A percentile compares a stretch with the other conserved stretches of the same genome.
Evolutionary conservation across 1,140 invertebrate genomes (phyloP).

Genomic region (Drosophila gunungcola): DNA sequence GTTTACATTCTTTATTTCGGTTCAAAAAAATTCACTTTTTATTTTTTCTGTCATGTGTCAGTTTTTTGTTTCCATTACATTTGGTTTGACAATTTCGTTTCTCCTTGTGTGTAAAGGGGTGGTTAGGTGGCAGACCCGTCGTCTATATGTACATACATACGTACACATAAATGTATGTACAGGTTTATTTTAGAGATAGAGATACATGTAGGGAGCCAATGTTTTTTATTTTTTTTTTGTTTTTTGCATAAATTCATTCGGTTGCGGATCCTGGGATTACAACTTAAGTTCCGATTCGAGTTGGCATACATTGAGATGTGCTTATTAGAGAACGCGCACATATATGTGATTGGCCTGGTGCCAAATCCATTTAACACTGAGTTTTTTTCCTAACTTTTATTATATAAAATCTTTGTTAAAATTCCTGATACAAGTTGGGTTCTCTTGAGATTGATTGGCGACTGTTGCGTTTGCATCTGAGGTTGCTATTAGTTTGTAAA

Average conservation of each 20-base stretch:
- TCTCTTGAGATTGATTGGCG: constrained; percentile 6
- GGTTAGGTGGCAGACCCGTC: background rate
- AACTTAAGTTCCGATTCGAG: constrained; percentile 5
- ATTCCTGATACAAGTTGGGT: constrained; percentile 17
- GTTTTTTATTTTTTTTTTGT: background rate
- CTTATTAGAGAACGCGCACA: constrained; percentile 3
- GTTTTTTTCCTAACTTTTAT: constrained; percentile 10
- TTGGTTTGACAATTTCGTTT: constrained; percentile 15
- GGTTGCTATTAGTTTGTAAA: constrained; percentile 26
- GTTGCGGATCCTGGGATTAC: constrained; percentile 3
- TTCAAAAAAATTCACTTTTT: constrained; percentile 70
- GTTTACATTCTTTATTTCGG: constrained; percentile 82
- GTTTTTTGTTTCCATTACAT: constrained; percentile 38
- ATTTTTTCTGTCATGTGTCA: constrained; percentile 31
- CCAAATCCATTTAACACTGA: constrained; percentile 7
- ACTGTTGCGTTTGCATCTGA: constrained; percentile 1
- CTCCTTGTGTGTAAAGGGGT: constrained; percentile 3
- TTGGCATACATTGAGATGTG: constrained; percentile 25
- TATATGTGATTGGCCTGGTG: background rate
- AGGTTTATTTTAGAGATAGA: constrained; percentile 9
- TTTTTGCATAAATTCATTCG: constrained; percentile 53
- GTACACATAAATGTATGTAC: constrained; percentile 20
- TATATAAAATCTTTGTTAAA: constrained; percentile 39
- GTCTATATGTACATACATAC: constrained; percentile 6
- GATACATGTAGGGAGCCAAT: constrained; percentile 4